Conservation (phyloP, 2,888 invertebrate genomes). For the Callinectes sapidus region DNA sequence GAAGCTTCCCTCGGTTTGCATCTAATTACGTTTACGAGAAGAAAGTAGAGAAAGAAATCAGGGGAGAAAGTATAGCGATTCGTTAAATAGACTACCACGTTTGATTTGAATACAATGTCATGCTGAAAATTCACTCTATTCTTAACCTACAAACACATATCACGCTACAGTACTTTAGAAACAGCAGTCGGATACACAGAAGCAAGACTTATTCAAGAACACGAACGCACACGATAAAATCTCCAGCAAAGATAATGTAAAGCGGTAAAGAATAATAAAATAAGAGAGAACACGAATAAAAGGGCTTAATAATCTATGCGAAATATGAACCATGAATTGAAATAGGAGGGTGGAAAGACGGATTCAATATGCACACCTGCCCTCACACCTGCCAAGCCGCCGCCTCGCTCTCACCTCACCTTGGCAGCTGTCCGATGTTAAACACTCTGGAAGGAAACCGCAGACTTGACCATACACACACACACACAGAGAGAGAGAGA, state of each 20-base stretch:
- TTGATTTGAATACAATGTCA: not conserved
- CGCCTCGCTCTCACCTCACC: not conserved
- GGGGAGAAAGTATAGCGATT: no score
- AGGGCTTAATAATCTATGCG: not conserved
- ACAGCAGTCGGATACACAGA: not conserved
- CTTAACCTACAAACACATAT: not conserved
- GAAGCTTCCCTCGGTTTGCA: not conserved
- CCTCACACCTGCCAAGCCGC: not conserved
- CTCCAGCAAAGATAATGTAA: not conserved
- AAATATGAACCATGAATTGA: not conserved
- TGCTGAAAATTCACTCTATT: not conserved
- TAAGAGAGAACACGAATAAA: not conserved
- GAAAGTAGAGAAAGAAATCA: no score
- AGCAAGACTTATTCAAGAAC: not conserved
- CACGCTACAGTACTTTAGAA: not conserved
- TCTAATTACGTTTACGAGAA: not conserved
- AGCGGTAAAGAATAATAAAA: not conserved
- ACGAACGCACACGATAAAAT: not conserved
- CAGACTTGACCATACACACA: not conserved
- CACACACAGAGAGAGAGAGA: not conserved
- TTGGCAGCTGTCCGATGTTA: not conserved
- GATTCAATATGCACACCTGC: not conserved
- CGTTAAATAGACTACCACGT: no score
- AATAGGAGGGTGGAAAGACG: not conserved
- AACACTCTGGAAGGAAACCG: not conserved